phyloP scores from a whole-genome alignment of 2,113 vertebrate genomes.

The Actinemys pallida region DNA sequence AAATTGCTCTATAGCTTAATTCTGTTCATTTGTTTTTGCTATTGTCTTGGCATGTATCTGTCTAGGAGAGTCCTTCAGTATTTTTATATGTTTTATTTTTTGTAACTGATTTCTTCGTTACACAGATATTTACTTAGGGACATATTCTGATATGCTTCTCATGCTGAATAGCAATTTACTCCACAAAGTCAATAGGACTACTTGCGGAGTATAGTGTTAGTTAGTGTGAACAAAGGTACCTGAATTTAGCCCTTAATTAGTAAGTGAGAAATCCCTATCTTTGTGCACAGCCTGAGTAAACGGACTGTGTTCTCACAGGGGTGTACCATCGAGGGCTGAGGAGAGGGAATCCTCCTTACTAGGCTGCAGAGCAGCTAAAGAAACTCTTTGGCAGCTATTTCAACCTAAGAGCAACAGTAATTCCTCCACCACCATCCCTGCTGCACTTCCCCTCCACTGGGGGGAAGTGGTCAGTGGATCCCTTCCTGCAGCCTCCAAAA shows the following conservation, averaged over 20 bases:
- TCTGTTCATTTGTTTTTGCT: neutral
- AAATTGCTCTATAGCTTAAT: neutral
- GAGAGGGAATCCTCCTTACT: neutral
- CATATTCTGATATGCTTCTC: neutral
- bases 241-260: neutral
- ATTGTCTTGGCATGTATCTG: neutral
- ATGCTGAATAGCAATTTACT: neutral
- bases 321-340: neutral
- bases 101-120: neutral
- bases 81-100: neutral
- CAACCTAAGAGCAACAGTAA: neutral
- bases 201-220: neutral
- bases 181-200: neutral
- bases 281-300: neutral
- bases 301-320: neutral
- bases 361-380: neutral
- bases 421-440: neutral
- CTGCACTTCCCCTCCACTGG: neutral
- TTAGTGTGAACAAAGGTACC: neutral
- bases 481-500: neutral
- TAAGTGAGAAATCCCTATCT: neutral
- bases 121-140: neutral
- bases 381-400: neutral
- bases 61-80: neutral
- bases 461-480: neutral